Evolutionary conservation across 1,140 invertebrate genomes (phyloP), one percentile per base, ranked within the genome.

Genomic region (Drosophila leontia): DNA sequence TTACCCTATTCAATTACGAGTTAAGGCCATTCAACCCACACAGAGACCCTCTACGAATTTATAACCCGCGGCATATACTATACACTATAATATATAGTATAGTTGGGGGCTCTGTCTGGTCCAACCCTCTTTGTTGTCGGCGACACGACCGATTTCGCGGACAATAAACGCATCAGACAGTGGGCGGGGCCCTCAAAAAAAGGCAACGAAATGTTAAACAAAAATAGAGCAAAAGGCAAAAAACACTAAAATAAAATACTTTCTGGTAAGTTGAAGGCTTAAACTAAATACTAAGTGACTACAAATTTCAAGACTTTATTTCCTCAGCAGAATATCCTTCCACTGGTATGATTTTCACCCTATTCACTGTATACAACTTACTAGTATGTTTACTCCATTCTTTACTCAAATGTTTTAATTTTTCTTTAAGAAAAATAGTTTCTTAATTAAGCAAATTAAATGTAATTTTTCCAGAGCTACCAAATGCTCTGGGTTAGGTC

Each of bases 81-180:
- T 23, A 17, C 12, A 45, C 4, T 50, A 35, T 26, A 29, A n/a
- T 44, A 26, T 51, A 50, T 9, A 8, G 23, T 48, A 65, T 44
- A 44, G 17, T 23, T 23, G 12, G 9, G 17, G 47, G 1, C 19
- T 39, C 23, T 42, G 67, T 69, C 60, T 69, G 65, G 60, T 17
- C 9, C 19, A 44, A 64, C 41, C 13, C 8, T 37, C 39, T 51
- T 74, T 65, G 41, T 68, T 60, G 72, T 60, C 53, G 48, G 32
- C 35, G 55, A 19, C 62, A 48, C 61, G 41, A 32, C 41, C 62
- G 56, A 67, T 59, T 77, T 51, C 19, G 71, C 55, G 75, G 34
- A 19, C 48, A 53, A 59, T 59, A 75, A 75, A 56, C 61, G 47
- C 71, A 39, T 59, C 15, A 57, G n/a, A 23, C 35, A 12, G 12